A percentile compares a stretch with the other conserved stretches of the same genome.
phyloP scores from a whole-genome alignment of 2,888 invertebrate genomes.

The Piscicola geometra region DNA sequence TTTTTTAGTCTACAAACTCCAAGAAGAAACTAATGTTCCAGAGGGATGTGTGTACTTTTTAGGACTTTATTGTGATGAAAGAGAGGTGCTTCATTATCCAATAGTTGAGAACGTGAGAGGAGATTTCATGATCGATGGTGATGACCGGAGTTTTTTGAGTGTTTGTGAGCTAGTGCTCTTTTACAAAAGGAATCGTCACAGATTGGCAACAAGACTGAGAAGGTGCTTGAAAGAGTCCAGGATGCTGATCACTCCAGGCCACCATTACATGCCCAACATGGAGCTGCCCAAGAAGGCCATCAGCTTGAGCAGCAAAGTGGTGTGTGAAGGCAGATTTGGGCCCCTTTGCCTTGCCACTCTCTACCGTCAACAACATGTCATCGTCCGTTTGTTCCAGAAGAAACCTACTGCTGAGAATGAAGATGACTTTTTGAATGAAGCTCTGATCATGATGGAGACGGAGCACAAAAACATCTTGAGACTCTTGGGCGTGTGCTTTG shows the following conservation, averaged over 20 bases:
- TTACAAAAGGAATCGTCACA: conserved; percentile 42
- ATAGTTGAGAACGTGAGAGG: conserved; percentile 43
- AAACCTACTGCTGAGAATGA: conserved; percentile 41
- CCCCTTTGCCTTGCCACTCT: conserved; percentile 41
- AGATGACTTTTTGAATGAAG: conserved; percentile 45
- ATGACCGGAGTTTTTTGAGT: conserved; percentile 44
- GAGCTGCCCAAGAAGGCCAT: conserved; percentile 41
- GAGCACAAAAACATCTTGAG: conserved; percentile 43
- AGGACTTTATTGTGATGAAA: conserved; percentile 40
- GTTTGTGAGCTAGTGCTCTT: conserved; percentile 43
- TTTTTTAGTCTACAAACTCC: conserved; percentile 43
- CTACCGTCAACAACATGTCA: conserved; percentile 40
- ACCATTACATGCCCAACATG: conserved; percentile 41
- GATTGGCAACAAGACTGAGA: conserved; percentile 40
- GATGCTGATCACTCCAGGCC: conserved; percentile 42
- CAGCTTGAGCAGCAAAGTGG: conserved; percentile 40
- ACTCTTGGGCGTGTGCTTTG: conserved; percentile 43
- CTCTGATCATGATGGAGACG: conserved; percentile 40
- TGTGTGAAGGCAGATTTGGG: conserved; percentile 42
- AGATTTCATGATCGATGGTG: conserved; percentile 45
- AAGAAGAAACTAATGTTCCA: not conserved
- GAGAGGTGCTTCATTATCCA: conserved; percentile 44
- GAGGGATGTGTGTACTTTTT: conserved; percentile 39
- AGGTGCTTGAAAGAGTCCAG: conserved; percentile 43
- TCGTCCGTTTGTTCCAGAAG: conserved; percentile 44